A percentile compares a stretch with the other conserved stretches of the same genome.
phyloP scores from a whole-genome alignment of 1,140 invertebrate species.

The Orchesella cincta region DNA sequence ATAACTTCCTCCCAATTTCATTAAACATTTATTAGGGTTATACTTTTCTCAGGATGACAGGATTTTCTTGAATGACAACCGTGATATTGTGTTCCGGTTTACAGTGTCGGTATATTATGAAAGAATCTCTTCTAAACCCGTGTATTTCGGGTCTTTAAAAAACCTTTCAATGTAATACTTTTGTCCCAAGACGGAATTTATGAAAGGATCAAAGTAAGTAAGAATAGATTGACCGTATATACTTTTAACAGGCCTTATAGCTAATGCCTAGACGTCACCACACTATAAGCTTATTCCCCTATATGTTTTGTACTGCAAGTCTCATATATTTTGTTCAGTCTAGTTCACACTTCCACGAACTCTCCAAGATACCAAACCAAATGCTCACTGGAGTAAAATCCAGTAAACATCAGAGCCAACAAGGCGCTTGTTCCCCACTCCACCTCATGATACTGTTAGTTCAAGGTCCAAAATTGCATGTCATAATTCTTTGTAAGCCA shows the following conservation, averaged over 20 bases:
- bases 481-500: conserved; percentile 18
- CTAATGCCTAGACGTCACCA: not conserved
- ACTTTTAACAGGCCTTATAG: not conserved
- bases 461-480: conserved; percentile 12
- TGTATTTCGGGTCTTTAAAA: too few relatives aligned
- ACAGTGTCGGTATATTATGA: too few relatives aligned
- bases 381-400: not conserved
- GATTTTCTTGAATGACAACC: too few relatives aligned
- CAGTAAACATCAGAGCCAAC: not conserved
- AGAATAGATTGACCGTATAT: not conserved
- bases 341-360: too few relatives aligned
- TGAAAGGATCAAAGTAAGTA: too few relatives aligned
- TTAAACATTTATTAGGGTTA: too few relatives aligned
- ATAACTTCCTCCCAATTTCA: too few relatives aligned
- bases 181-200: too few relatives aligned
- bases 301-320: not conserved
- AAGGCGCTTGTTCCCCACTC: not conserved
- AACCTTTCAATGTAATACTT: too few relatives aligned
- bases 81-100: too few relatives aligned
- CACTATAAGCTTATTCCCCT: not conserved
- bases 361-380: not conserved
- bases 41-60: too few relatives aligned
- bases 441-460: not conserved
- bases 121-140: too few relatives aligned
- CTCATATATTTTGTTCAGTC: not conserved